Conservation (phyloP, 2,113 vertebrate genomes). For the Clinocottus analis region DNA sequence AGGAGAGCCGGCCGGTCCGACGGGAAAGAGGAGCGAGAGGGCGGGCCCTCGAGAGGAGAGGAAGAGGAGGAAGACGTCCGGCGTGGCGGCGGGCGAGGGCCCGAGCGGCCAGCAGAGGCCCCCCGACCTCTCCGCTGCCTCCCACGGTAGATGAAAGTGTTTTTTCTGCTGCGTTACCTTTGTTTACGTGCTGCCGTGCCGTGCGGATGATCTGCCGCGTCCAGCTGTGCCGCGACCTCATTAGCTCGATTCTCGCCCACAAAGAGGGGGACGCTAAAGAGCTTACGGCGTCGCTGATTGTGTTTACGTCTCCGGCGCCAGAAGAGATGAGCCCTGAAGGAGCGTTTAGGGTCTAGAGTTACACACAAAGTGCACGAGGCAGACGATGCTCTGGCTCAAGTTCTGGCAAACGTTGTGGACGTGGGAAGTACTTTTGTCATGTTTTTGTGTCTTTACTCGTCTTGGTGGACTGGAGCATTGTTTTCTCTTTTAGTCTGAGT, state of each 20-base stretch:
- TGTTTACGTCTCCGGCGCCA: not conserved
- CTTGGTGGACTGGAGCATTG: not conserved
- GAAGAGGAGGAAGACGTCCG: constrained; percentile 71
- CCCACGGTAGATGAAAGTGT: constrained; percentile 51
- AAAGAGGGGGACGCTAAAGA: not conserved
- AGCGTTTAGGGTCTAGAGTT: not conserved
- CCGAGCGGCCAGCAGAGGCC: constrained; percentile 21
- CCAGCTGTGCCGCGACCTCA: constrained; percentile 74
- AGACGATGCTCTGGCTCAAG: not conserved
- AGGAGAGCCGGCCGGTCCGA: constrained; percentile 21
- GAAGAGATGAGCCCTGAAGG: not conserved
- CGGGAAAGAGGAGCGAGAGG: constrained; percentile 57
- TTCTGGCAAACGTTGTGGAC: too few relatives aligned
- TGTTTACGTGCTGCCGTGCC: constrained; percentile 51
- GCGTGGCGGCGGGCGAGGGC: constrained; percentile 46
- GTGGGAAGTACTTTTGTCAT: not conserved
- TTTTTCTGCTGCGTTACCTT: constrained; percentile 1
- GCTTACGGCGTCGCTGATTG: constrained; percentile 24
- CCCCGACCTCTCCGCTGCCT: constrained; percentile 32
- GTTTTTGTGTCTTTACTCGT: not conserved
- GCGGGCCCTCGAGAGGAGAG: constrained; percentile 67
- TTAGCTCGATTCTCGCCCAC: constrained; percentile 44
- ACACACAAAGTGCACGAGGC: too few relatives aligned
- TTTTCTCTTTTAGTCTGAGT: too few relatives aligned
- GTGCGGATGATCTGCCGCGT: constrained; percentile 34